These are phyloP conservation scores for Adoxophyes honmai DNA, from an alignment of 1,140 invertebrate genomes.

Conservation along the genomic window DNA sequence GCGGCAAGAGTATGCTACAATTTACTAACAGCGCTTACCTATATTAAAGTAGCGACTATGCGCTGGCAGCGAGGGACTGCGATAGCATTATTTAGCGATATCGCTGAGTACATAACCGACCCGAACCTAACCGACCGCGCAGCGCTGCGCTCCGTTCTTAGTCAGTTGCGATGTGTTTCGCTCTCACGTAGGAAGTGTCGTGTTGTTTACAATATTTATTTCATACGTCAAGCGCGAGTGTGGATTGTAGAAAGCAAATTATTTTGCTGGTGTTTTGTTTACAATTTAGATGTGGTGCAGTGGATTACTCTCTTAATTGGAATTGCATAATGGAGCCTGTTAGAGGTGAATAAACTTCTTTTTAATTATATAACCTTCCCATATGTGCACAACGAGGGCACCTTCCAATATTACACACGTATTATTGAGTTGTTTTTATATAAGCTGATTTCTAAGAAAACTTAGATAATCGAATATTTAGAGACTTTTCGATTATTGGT, in stretches of 20 bases:
- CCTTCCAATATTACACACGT: slow-evolving; percentile 34
- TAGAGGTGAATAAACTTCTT: slow-evolving; percentile 42
- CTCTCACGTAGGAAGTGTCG: slow-evolving; percentile 53
- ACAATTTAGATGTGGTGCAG: slow-evolving; percentile 18
- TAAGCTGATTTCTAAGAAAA: too few species aligned
- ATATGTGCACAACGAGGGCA: slow-evolving; percentile 47
- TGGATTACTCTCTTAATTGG: slow-evolving; percentile 24
- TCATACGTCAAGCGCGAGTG: slow-evolving; percentile 52
- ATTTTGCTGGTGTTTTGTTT: slow-evolving; percentile 3
- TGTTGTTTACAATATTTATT: slow-evolving; percentile 44
- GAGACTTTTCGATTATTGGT: too few species aligned
- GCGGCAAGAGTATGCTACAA: too few species aligned
- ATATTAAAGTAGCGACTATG: too few species aligned
- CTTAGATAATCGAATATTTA: too few species aligned
- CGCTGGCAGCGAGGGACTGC: background rate
- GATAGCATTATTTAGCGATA: background rate
- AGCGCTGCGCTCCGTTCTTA: slow-evolving; percentile 31
- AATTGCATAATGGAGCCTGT: slow-evolving; percentile 47
- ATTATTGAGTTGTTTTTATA: too few species aligned
- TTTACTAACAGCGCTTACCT: too few species aligned
- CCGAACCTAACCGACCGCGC: slow-evolving; percentile 1
- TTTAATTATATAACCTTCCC: slow-evolving; percentile 55
- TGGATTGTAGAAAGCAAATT: slow-evolving; percentile 33
- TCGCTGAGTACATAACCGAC: background rate
- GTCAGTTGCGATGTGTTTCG: slow-evolving; percentile 60